phyloP scores from a whole-genome alignment of 2,888 invertebrate genomes.

The Myopa testacea region DNA sequence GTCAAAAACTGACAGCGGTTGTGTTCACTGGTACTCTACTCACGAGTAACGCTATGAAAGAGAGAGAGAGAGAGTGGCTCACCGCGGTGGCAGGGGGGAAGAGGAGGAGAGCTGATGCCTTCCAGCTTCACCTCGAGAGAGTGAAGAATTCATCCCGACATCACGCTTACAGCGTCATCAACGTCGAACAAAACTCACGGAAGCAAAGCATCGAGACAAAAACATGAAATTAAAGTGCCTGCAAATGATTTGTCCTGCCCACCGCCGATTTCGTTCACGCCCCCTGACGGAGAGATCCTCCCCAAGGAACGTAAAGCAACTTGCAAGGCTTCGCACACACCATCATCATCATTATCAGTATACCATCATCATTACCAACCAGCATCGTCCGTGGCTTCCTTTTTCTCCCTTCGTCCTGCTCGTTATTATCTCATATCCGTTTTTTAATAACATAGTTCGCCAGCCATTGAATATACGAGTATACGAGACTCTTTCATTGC shows the following conservation, averaged over 20 bases:
- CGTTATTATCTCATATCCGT: background rate
- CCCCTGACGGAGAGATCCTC: background rate
- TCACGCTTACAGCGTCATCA: background rate
- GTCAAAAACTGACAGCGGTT: slow-evolving; percentile 26
- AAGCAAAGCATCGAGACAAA: background rate
- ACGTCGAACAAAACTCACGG: background rate
- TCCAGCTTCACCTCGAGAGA: background rate
- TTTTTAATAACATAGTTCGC: background rate
- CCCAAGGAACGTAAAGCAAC: background rate
- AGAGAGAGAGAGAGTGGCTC: too few species aligned
- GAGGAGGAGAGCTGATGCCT: background rate
- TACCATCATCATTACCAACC: background rate
- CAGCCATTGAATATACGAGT: background rate
- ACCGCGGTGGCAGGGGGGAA: background rate
- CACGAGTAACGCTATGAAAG: too few species aligned
- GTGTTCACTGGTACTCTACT: background rate
- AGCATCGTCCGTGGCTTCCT: background rate
- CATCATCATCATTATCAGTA: background rate
- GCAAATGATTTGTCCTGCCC: slow-evolving; percentile 22
- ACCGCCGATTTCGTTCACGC: slow-evolving; percentile 5
- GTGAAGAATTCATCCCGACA: slow-evolving; percentile 4
- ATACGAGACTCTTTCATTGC: background rate
- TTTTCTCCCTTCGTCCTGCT: background rate
- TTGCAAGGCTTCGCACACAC: background rate
- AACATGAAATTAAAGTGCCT: slow-evolving; percentile 13